These are phyloP conservation scores for Fulmarus glacialis DNA, from an alignment of 2,113 vertebrate genomes.

Conservation along the genomic window DNA sequence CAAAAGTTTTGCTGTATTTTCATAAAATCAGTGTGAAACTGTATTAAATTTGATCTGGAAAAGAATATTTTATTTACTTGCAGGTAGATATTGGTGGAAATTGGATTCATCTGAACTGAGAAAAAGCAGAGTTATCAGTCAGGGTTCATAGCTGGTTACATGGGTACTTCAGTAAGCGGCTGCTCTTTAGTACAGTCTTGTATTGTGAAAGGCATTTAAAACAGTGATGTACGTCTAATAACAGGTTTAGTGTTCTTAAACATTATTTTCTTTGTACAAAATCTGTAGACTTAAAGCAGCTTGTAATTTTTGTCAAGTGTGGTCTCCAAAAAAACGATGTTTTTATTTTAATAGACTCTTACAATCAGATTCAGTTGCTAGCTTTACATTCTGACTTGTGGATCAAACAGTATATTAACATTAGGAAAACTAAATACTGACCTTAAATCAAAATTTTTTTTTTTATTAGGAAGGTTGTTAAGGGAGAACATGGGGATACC, in stretches of 20 bases:
- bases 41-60: not conserved
- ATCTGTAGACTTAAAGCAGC: not conserved
- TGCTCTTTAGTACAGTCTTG: not conserved
- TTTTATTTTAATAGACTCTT: not conserved
- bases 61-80: not conserved
- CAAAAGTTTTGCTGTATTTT: not conserved
- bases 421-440: not conserved
- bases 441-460: not conserved
- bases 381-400: not conserved
- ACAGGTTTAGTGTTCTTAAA: not conserved
- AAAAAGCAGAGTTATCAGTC: not conserved
- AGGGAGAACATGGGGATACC: slow-evolving; percentile 29
- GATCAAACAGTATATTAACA: not conserved
- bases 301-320: not conserved
- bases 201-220: not conserved
- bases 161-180: not conserved
- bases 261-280: not conserved
- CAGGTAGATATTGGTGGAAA: not conserved
- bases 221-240: not conserved
- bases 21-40: not conserved
- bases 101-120: not conserved
- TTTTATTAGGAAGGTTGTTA: slow-evolving; percentile 53
- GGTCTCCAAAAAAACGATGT: not conserved
- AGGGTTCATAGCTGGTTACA: not conserved
- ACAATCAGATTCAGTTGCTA: not conserved